phyloP scores from a whole-genome alignment of 2,797 vertebrate species.

The Betta splendens region DNA sequence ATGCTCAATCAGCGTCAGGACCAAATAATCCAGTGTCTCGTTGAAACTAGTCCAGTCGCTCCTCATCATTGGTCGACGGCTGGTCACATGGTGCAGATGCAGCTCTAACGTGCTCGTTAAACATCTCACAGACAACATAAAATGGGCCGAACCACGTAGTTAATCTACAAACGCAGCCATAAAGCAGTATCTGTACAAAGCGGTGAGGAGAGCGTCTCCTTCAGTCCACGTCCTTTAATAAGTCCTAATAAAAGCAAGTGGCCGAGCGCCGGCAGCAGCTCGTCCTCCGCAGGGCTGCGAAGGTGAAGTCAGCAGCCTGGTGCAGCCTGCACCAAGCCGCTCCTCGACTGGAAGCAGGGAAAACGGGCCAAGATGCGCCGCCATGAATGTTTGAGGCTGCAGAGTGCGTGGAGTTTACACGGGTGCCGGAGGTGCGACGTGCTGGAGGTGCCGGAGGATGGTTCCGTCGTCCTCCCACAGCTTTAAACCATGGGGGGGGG shows the following conservation, averaged over 20 bases:
- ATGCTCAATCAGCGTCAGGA: too few species aligned
- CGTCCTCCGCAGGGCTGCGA: conserved; percentile 30
- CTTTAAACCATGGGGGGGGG: conserved; percentile 29
- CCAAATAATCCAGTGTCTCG: too few species aligned
- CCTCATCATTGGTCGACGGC: conserved; percentile 12
- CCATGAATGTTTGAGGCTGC: conserved; percentile 66
- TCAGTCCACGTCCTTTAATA: conserved; percentile 54
- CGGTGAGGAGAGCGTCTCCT: conserved; percentile 10
- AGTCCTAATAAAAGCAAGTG: conserved; percentile 60
- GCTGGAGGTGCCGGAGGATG: conserved; percentile 19
- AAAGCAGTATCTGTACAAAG: neutral
- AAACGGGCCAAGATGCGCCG: conserved; percentile 38
- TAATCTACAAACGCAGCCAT: conserved; percentile 1
- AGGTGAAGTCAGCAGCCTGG: too few species aligned
- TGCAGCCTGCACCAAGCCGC: conserved; percentile 58
- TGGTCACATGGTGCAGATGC: conserved; percentile 12
- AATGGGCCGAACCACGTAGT: conserved; percentile 20
- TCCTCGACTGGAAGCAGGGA: conserved; percentile 17
- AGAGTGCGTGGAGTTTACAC: conserved; percentile 51
- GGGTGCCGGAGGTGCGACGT: conserved; percentile 41
- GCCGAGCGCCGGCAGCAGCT: conserved; percentile 35
- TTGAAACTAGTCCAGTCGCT: too few species aligned
- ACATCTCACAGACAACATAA: conserved; percentile 20
- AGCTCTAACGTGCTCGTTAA: conserved; percentile 36
- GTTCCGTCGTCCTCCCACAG: conserved; percentile 1